phyloP scores from a whole-genome alignment of 2,888 invertebrate species.

The Blastobasis adustella region DNA sequence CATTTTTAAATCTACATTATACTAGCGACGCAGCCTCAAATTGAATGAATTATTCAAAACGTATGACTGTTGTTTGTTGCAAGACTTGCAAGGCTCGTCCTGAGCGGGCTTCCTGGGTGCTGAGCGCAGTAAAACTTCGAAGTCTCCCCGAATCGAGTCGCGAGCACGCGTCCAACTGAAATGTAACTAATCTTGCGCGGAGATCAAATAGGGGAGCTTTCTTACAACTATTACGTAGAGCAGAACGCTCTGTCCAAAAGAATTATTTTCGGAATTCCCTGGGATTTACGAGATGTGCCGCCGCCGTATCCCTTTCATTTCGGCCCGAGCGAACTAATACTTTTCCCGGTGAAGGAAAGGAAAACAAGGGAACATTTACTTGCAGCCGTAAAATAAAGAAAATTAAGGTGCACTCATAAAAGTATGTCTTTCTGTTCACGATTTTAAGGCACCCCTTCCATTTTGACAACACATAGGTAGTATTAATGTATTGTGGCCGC shows the following conservation, averaged over 20 bases:
- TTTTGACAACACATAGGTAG: background rate
- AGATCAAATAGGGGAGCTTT: slow-evolving; percentile 11
- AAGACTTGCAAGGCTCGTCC: no score
- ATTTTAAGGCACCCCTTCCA: background rate
- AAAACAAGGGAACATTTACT: slow-evolving; percentile 5
- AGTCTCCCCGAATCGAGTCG: slow-evolving; percentile 5
- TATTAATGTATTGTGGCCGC: background rate
- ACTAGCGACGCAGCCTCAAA: no score
- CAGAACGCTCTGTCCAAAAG: slow-evolving; percentile 4
- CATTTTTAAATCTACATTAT: no score
- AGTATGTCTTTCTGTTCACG: no score
- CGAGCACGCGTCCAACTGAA: slow-evolving; percentile 5
- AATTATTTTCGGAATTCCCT: background rate
- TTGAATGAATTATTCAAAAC: no score
- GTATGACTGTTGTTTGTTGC: background rate
- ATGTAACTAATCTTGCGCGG: slow-evolving; percentile 10
- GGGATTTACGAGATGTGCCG: slow-evolving; percentile 10
- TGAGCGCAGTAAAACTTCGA: slow-evolving; percentile 6
- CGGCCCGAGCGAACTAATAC: slow-evolving; percentile 7
- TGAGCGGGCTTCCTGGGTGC: background rate
- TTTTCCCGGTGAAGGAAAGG: slow-evolving; percentile 7
- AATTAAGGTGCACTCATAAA: background rate
- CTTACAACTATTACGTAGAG: slow-evolving; percentile 8
- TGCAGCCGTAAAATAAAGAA: background rate
- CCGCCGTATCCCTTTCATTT: slow-evolving; percentile 10